These are phyloP conservation scores for Bergia puertoricense DNA, from an alignment of 92 coral and sea anemone species.

Conservation along the genomic window DNA sequence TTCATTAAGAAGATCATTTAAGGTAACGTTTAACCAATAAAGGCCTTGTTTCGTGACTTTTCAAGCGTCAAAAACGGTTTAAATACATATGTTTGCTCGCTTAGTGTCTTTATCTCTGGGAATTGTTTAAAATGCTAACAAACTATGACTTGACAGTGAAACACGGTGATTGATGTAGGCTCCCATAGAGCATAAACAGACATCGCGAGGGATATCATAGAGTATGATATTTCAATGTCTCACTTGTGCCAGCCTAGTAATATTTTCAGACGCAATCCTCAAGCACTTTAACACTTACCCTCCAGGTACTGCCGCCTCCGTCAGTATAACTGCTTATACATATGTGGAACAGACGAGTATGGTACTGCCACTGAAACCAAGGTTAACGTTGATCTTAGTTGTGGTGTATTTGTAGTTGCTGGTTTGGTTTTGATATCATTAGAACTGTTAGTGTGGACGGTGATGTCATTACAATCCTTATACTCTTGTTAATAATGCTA, in stretches of 20 bases:
- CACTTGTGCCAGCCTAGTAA: not conserved
- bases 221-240: not conserved
- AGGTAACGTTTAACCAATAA: no score
- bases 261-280: not conserved
- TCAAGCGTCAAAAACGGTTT: no score
- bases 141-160: no score
- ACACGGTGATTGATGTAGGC: no score
- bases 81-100: no score
- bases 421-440: conserved; percentile 4
- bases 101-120: no score
- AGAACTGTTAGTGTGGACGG: not conserved
- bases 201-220: not conserved
- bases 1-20: no score
- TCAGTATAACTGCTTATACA: conserved; percentile 56
- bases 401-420: not conserved
- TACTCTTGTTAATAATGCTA: no score
- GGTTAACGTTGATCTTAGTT: not conserved
- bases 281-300: not conserved
- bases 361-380: conserved; percentile 68
- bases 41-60: no score
- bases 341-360: conserved; percentile 65
- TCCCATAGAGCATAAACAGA: no score
- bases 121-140: no score
- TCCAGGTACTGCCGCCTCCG: conserved; percentile 54
- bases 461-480: not conserved